Evolutionary conservation across 1,140 invertebrate species (phyloP).

Genomic region (Sinella curviseta): DNA sequence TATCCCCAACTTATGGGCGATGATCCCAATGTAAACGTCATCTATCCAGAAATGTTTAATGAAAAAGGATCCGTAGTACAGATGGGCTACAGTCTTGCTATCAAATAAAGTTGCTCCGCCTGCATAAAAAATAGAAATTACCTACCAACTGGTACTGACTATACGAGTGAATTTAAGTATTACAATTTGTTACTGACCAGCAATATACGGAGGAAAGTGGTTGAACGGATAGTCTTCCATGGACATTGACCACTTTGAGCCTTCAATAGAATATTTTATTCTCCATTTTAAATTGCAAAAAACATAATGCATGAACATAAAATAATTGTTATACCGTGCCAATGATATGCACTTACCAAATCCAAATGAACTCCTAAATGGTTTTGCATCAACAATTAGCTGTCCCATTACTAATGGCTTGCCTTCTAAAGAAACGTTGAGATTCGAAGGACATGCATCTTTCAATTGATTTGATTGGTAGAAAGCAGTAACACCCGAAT

Average conservation of each 20-base stretch:
- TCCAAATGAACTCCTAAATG: neutral
- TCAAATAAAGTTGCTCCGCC: conserved; percentile 82
- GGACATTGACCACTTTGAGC: conserved; percentile 77
- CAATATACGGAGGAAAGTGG: conserved; percentile 83
- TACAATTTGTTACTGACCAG: conserved; percentile 59
- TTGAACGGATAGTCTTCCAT: conserved; percentile 82
- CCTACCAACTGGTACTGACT: neutral
- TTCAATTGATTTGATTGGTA: neutral
- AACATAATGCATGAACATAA: neutral
- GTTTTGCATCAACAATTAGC: neutral
- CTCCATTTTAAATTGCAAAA: too few species aligned
- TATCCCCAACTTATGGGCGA: conserved; percentile 75
- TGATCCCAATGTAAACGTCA: conserved; percentile 80
- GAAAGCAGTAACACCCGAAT: neutral
- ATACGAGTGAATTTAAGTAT: neutral
- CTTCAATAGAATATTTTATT: too few species aligned
- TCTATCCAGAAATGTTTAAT: conserved; percentile 81
- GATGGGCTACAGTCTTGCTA: conserved; percentile 66
- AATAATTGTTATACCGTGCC: neutral
- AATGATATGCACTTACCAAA: neutral
- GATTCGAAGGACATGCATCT: neutral
- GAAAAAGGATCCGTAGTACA: conserved; percentile 75
- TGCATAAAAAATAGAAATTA: conserved; percentile 60
- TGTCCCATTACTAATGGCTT: neutral
- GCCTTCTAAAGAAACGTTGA: neutral